Evolutionary conservation across 2,888 invertebrate species (phyloP), one percentile per base, ranked within the genome.

Genomic region (Dione juno): DNA sequence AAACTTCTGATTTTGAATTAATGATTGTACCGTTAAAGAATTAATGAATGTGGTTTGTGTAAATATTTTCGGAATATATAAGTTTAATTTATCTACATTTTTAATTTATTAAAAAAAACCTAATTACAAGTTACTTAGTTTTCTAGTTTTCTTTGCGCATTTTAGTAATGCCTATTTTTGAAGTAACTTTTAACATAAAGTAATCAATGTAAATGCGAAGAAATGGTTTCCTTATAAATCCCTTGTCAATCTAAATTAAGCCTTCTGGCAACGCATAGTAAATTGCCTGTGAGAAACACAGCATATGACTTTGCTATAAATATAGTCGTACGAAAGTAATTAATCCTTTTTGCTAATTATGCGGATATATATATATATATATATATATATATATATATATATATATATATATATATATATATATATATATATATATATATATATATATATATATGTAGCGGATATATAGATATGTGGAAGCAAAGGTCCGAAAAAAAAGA

Each of bases 261-360:
- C 64, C 43, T 57, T 70, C 58, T 71, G 66, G 66, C 66, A 48
- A 65, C 45, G 28, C 14, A 41, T 43, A 50, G 65, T 66, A 70
- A 58, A 67, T 72, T 67, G 63, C 50, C 66, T 67, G 73, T 71
- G 75, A 61, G 75, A 73, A 75, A 63, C 52, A 65, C 11, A 59
- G 40, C 73, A 73, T 65, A 68, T 68, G 75, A 73, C 66, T 54
- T 68, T 28, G 28, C 3, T 28, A 3, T 28, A 28, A 28, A 28
- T 5, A 28, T 28, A 28, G 5, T 28, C 5, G 59, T 61, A 67
- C 59, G 28, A 53, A 54, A 66, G 67, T 68, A 68, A 66, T 63
- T 68, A 53, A 28, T 63, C 54, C 45, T 64, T 8, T 28, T 43
- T 48, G 35, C 14, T 35, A 53, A 35, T 61, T 52, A 16, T n/a